phyloP scores from a whole-genome alignment of 2,888 invertebrate genomes.

The Euphydryas editha region DNA sequence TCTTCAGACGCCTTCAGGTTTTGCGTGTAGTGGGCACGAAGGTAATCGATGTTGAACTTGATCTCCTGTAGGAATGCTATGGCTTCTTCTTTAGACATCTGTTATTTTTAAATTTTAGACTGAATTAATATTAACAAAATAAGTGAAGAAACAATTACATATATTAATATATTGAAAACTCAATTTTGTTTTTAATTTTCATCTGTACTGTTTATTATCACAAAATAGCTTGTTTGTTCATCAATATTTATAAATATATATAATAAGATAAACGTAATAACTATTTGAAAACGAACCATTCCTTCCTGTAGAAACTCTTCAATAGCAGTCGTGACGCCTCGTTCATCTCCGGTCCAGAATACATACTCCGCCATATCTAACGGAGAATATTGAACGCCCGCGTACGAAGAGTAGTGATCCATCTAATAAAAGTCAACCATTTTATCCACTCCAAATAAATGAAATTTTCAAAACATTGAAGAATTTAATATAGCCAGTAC shows the following conservation, averaged over 20 bases:
- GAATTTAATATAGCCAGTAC: too few species aligned
- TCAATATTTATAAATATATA: too few species aligned
- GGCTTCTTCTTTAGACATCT: conserved; percentile 91
- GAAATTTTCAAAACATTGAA: background rate
- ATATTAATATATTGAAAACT: background rate
- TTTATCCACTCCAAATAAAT: background rate
- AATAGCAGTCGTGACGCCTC: conserved; percentile 89
- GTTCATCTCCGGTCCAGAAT: conserved; percentile 92
- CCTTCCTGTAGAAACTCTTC: conserved; percentile 91
- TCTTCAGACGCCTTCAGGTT: conserved; percentile 72
- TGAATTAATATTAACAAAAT: background rate
- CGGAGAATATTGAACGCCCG: conserved; percentile 88
- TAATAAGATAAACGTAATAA: background rate
- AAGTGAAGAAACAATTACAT: background rate
- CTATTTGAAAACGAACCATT: conserved; percentile 80
- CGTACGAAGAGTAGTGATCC: conserved; percentile 79
- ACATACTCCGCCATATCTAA: conserved; percentile 92
- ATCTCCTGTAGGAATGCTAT: conserved; percentile 90
- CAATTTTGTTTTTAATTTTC: too few species aligned
- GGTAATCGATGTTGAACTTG: conserved; percentile 88
- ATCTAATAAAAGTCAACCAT: conserved; percentile 64
- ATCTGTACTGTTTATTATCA: too few species aligned
- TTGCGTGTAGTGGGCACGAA: conserved; percentile 86
- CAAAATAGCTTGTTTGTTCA: too few species aligned
- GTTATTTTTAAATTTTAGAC: background rate